Base-by-base conservation (phyloP, 1,140 invertebrate genomes). In the Formica selysi region DNA sequence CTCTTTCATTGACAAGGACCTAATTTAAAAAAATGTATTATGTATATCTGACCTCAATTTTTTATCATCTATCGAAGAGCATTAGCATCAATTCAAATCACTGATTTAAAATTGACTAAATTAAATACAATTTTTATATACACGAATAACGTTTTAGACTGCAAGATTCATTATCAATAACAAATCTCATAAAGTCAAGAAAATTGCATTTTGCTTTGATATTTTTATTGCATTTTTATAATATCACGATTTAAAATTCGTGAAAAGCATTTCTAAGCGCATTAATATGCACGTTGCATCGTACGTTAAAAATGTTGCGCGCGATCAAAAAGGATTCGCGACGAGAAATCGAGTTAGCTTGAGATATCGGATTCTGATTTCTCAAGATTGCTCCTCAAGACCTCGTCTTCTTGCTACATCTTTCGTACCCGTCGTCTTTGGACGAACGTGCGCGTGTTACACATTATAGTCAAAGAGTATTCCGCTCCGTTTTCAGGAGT, bases 401-500 rank as follows among this genome's bases (percentile, higher is more conserved):
- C 16, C 48, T 62, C 54, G 26, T 48, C 36, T 78, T 70, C n/a
- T 29, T 16, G n/a, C 51, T 59, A 22, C 41, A 13, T 7, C 38
- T 78, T 38, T 73, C 38, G 13, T 41, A 32, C 32, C 13, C 76
- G 41, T 71, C 59, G 36, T 41, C 51, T 13, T 51, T n/a, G 81
- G 22, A 41, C 38, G 38, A 59, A 80, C 51, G 51, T 36, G 51
- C 61, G 32, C 48, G n/a, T 11, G 70, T 78, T 85, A 85, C 51
- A 51, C 38, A 51, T 85, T 67, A 68, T 70, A 67, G 48, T 13
- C 36, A 19, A 71, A 54, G 68, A 32, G 22, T 44, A 26, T 19
- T 64, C 48, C 16, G 54, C 64, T 59, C 70, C 86, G 54, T 64
- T 67, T 87, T 70, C 41, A 36, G 32, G 38, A 57, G 22, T 70